Evolutionary conservation across 2,797 vertebrate species (phyloP).

Genomic region (Peromyscus melanophrys): DNA sequence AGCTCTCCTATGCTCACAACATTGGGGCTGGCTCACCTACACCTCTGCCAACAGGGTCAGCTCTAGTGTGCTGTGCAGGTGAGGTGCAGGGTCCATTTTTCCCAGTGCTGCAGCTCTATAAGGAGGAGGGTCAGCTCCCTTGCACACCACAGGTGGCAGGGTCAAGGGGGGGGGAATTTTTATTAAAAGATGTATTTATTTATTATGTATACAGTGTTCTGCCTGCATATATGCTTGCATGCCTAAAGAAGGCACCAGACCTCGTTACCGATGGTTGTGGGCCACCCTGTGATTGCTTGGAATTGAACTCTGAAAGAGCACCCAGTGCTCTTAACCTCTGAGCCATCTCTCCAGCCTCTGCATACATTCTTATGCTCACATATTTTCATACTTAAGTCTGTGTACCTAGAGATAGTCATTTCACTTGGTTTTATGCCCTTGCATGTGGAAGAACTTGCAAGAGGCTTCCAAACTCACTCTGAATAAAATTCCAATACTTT

Average conservation of each 20-base stretch:
- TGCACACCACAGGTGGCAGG: background rate
- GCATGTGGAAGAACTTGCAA: background rate
- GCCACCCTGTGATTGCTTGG: background rate
- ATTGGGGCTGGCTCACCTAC: background rate
- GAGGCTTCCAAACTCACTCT: background rate
- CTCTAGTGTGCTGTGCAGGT: background rate
- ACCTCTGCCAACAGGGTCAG: background rate
- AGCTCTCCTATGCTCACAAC: background rate
- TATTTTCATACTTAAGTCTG: constrained; percentile 22
- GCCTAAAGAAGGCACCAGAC: background rate
- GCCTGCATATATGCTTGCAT: background rate
- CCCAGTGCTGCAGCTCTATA: background rate
- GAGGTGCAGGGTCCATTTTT: background rate
- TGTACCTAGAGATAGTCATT: background rate
- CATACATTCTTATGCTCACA: background rate
- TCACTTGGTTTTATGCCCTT: constrained; percentile 3
- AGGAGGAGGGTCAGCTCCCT: background rate
- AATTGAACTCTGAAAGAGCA: background rate
- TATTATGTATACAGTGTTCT: background rate
- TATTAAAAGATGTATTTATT: background rate
- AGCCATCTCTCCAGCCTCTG: background rate
- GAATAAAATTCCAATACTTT: constrained; percentile 43
- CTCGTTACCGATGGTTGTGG: background rate
- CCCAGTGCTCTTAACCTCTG: background rate
- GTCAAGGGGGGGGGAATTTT: background rate